Base-by-base conservation (phyloP, 2,113 vertebrate genomes). In the Campylomormyrus numenius region DNA sequence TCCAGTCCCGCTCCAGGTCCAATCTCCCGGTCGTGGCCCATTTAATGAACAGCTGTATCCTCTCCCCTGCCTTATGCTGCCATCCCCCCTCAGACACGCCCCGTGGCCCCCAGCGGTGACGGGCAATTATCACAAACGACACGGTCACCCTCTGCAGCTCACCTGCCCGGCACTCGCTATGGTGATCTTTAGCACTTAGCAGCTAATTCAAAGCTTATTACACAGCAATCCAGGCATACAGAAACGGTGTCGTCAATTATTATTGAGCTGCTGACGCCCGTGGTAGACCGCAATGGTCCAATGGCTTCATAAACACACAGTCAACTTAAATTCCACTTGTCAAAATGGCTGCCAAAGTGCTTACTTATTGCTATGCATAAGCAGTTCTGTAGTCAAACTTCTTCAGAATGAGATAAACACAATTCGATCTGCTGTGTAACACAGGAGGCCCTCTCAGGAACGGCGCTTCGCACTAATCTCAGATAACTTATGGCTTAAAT, bases 21-120 rank as follows among this genome's bases (percentile, higher is more conserved):
- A 88, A 91, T 89, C 88, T 90, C 83, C 87, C 90, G 87, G 91
- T 91, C 94, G 93, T 92, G 94, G 92, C 91, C 93, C 94, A 93
- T 94, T 94, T 94, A 94, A 95, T 93, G 93, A 95, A 93, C 92
- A 94, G 94, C 93, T 93, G 94, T 92, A 93, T 90, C 91, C 92
- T 94, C 93, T 92, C 90, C 87, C 90, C 91, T 48, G 19, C 90
- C 74, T 90, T 92, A 90, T 53, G 92, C 93, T 91, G 92, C 90
- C 87, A 85, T 62, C 56, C 91, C 93, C 93, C 93, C 90, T 94
- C 94, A 92, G 45, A 90, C 35, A 90, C 45, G 89, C 91, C 83
- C 27, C 19, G 19, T 21, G 46, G 11, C 74, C 90, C 89, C 90
- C 90, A 92, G 91, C 93, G 94, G 93, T 93, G 95, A 94, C 95